Evolutionary conservation across 2,113 vertebrate species (phyloP), one percentile per base, ranked within the genome.

Genomic region (Jaculus jaculus): DNA sequence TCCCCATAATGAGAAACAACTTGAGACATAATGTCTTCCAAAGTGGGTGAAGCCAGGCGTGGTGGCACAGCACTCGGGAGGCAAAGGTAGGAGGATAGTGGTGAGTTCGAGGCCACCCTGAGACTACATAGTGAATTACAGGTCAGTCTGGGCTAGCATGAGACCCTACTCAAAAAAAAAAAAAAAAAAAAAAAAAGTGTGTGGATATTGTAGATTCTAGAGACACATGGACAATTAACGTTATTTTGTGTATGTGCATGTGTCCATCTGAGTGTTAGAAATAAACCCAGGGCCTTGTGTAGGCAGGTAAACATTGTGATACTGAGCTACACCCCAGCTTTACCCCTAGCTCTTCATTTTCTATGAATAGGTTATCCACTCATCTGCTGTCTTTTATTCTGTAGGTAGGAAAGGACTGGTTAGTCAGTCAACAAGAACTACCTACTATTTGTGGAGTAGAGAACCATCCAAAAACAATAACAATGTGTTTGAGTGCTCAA

Each of bases 401-500:
- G 51, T 65, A 63, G 32, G 51, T 83, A 58, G 80, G 60, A 86
- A 95, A 73, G 54, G 24, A 16, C 20, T 91, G 77, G 81, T 74
- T 81, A 89, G 68, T 78, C 42, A 61, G 60, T 94, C 75, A 85
- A 75, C 7, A 91, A 89, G 83, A 91, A 88, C 30, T 23, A 79
- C 78, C 61, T 72, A 9, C 73, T 92, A 65, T 18, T 32, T 24
- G 13, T 79, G 77, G 63, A 84, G 68, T 24, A 73, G 30, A 18
- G 34, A 71, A 26, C 72, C 58, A 42, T 72, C 24, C 20, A 74
- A 89, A 90, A 91, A 90, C 83, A 81, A 7, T 42, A 87, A 63
- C n/a, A 37, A 3, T 34, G 51, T 30, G 28, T 63, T 4, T 58
- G 32, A 72, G 47, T 79, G 15, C 37, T 93, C 84, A 87, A 68